These are phyloP conservation scores for Ceratotherium simum DNA, from an alignment of 2,113 vertebrate genomes.

Conservation along the genomic window DNA sequence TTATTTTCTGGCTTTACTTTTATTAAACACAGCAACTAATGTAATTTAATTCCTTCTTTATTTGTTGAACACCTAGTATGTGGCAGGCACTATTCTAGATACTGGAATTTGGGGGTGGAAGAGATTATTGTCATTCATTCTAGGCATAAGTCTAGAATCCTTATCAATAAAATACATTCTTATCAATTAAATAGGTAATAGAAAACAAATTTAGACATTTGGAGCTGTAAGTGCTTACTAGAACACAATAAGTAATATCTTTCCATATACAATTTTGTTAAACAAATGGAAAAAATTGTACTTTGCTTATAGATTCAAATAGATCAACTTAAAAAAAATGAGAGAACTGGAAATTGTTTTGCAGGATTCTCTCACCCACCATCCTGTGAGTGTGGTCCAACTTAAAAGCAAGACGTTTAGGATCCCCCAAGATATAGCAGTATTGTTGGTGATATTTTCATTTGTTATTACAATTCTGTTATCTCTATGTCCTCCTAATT, in stretches of 20 bases:
- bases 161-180: slow-evolving; percentile 6
- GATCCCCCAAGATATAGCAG: neutral
- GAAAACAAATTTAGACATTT: slow-evolving; percentile 45
- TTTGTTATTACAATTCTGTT: slow-evolving; percentile 50
- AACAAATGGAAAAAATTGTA: slow-evolving; percentile 12
- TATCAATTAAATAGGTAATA: slow-evolving; percentile 31
- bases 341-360: neutral
- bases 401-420: slow-evolving; percentile 39
- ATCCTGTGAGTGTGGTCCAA: neutral
- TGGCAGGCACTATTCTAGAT: neutral
- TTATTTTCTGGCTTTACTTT: slow-evolving; percentile 42
- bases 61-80: neutral
- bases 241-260: neutral
- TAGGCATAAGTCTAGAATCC: slow-evolving; percentile 15
- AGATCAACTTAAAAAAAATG: neutral
- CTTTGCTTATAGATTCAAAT: neutral
- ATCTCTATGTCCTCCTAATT: slow-evolving; percentile 33
- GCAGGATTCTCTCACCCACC: neutral
- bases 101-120: neutral
- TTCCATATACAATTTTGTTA: slow-evolving; percentile 31
- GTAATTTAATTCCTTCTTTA: slow-evolving; percentile 16
- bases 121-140: slow-evolving; percentile 20
- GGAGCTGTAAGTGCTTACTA: neutral
- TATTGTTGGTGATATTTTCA: slow-evolving; percentile 45
- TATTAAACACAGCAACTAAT: neutral